phyloP scores from a whole-genome alignment of 2,888 invertebrate species.

The Phalera bucephala region DNA sequence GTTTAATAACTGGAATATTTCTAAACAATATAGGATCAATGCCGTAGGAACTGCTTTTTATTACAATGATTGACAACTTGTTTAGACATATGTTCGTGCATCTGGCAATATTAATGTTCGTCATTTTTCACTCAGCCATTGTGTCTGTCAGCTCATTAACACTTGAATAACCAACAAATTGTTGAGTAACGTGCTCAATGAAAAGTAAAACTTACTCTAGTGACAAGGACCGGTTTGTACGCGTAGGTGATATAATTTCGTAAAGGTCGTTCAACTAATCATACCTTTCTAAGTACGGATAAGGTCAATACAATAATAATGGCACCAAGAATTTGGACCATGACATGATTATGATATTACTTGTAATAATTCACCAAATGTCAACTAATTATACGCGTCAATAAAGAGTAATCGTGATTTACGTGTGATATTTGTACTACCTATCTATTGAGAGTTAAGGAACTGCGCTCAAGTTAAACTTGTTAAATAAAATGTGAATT shows the following conservation, averaged over 20 bases:
- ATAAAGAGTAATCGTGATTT: too few relatives aligned
- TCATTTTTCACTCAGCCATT: conserved; percentile 39
- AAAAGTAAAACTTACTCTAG: conserved; percentile 22
- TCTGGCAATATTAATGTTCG: conserved; percentile 27
- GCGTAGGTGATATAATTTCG: conserved; percentile 56
- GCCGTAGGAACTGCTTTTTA: conserved; percentile 1
- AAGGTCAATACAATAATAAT: conserved; percentile 48
- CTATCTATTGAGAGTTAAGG: too few relatives aligned
- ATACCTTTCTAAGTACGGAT: conserved; percentile 55
- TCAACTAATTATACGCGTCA: too few relatives aligned
- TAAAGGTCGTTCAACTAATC: conserved; percentile 49
- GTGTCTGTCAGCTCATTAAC: conserved; percentile 41
- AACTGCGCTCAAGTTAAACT: too few relatives aligned
- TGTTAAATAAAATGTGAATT: too few relatives aligned
- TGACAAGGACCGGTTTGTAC: conserved; percentile 30
- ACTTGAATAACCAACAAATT: conserved; percentile 35
- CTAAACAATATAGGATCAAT: neutral
- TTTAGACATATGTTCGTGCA: conserved; percentile 27
- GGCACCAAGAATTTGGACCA: conserved; percentile 40
- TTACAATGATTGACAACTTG: conserved; percentile 18
- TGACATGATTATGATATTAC: conserved; percentile 27
- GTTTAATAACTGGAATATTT: neutral
- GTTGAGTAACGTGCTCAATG: conserved; percentile 26
- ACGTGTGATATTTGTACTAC: too few relatives aligned
- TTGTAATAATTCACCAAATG: conserved; percentile 17